phyloP scores from a whole-genome alignment of 2,797 vertebrate genomes.

The Phoxinus dragarum region DNA sequence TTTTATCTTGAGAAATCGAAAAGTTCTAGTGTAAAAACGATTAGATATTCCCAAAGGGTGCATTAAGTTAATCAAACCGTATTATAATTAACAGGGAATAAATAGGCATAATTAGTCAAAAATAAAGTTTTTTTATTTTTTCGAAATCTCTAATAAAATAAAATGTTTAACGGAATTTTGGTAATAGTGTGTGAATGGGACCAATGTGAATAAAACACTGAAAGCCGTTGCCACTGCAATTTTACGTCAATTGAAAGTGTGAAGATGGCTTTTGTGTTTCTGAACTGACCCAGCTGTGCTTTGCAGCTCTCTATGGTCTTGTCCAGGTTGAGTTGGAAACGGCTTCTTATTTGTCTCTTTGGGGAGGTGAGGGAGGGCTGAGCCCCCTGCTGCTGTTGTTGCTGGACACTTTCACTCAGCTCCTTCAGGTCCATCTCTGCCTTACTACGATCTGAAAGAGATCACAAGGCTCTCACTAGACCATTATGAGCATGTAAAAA shows the following conservation, averaged over 20 bases:
- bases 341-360: constrained; percentile 92
- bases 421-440: constrained; percentile 98
- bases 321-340: constrained; percentile 96
- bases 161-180: background rate
- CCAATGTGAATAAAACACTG: background rate
- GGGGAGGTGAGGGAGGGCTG: constrained; percentile 89
- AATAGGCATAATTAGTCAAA: background rate
- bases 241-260: background rate
- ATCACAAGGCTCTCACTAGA: background rate
- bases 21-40: background rate
- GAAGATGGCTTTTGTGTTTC: background rate
- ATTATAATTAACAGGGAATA: background rate
- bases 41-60: background rate
- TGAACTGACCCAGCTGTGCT: constrained; percentile 89
- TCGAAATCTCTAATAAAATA: background rate
- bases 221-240: background rate
- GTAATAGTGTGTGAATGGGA: background rate
- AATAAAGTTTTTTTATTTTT: too few species aligned
- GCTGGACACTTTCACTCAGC: constrained; percentile 94
- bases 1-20: background rate
- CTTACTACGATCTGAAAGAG: constrained; percentile 90
- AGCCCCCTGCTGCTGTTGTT: constrained; percentile 75
- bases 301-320: constrained; percentile 99
- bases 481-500: background rate
- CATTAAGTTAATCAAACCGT: background rate